Conservation (phyloP, 2,797 vertebrate species). For the Eleutherodactylus coqui region DNA sequence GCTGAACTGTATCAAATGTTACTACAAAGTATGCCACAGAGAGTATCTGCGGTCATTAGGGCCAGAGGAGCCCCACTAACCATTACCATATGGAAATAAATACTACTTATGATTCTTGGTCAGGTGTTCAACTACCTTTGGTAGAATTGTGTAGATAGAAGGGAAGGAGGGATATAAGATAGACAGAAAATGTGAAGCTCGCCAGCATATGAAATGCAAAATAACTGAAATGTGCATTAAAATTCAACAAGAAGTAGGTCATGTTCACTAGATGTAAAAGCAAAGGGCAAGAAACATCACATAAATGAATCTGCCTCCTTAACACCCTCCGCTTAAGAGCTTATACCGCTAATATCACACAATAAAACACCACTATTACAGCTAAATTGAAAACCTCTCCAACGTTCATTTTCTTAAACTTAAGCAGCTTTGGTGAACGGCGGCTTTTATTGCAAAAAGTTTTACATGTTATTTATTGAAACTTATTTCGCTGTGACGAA, state of each 20-base stretch:
- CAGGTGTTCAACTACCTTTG: too few species aligned
- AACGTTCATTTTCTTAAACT: slow-evolving; percentile 54
- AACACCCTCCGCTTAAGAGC: slow-evolving; percentile 58
- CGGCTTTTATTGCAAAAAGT: slow-evolving; percentile 42
- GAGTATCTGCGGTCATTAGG: too few species aligned
- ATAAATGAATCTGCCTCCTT: slow-evolving; percentile 51
- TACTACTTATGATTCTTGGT: too few species aligned
- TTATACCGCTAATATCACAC: slow-evolving; percentile 62
- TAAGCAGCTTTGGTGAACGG: slow-evolving; percentile 55
- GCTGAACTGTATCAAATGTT: too few species aligned
- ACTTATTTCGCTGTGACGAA: slow-evolving; percentile 59
- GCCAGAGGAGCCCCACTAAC: too few species aligned
- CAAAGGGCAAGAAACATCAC: slow-evolving; percentile 31
- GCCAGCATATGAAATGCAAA: not conserved
- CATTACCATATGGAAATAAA: too few species aligned
- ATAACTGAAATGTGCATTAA: not conserved
- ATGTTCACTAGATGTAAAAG: slow-evolving; percentile 28
- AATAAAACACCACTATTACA: slow-evolving; percentile 57
- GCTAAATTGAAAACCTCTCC: slow-evolving; percentile 48
- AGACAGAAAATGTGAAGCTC: not conserved
- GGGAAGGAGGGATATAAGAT: not conserved
- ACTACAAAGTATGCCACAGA: too few species aligned
- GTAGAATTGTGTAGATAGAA: too few species aligned
- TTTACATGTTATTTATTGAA: slow-evolving; percentile 51
- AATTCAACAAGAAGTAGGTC: slow-evolving; percentile 46